Evolutionary conservation across 2,113 vertebrate genomes (phyloP).

Genomic region (Fulica atra): DNA sequence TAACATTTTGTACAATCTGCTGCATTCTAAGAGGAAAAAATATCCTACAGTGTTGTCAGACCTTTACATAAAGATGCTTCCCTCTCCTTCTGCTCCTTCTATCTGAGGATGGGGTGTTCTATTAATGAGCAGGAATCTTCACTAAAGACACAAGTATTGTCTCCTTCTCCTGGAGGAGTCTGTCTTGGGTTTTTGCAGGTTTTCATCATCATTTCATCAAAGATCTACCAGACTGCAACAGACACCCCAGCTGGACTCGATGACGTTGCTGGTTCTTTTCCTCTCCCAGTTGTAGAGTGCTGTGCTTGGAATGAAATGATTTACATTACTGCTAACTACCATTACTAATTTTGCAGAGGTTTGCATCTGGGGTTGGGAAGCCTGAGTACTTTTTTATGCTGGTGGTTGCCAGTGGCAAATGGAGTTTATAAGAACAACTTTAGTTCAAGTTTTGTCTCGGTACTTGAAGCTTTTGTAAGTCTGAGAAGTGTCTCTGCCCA

Average conservation of each 20-base stretch:
- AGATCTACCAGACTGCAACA: not conserved
- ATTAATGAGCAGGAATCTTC: not conserved
- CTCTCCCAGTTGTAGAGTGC: not conserved
- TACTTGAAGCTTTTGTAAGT: not conserved
- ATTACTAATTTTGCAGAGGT: not conserved
- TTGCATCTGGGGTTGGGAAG: not conserved
- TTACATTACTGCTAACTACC: not conserved
- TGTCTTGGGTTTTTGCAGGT: not conserved
- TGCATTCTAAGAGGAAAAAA: not conserved
- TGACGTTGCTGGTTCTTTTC: not conserved
- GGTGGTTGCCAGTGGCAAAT: not conserved
- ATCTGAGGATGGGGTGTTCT: not conserved
- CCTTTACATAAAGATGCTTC: not conserved
- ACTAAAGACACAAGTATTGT: not conserved
- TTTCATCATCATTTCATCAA: not conserved
- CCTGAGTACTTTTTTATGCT: not conserved
- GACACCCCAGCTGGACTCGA: not conserved
- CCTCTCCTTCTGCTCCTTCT: not conserved
- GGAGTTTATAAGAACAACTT: not conserved
- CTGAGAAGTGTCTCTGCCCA: not conserved
- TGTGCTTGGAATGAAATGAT: not conserved
- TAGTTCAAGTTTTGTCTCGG: not conserved
- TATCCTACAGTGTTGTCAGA: not conserved
- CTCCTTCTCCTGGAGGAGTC: not conserved
- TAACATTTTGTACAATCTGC: not conserved